Evolutionary conservation across 1,140 invertebrate species (phyloP), one percentile per base, ranked within the genome.

Genomic region (Tyrophagus putrescentiae): DNA sequence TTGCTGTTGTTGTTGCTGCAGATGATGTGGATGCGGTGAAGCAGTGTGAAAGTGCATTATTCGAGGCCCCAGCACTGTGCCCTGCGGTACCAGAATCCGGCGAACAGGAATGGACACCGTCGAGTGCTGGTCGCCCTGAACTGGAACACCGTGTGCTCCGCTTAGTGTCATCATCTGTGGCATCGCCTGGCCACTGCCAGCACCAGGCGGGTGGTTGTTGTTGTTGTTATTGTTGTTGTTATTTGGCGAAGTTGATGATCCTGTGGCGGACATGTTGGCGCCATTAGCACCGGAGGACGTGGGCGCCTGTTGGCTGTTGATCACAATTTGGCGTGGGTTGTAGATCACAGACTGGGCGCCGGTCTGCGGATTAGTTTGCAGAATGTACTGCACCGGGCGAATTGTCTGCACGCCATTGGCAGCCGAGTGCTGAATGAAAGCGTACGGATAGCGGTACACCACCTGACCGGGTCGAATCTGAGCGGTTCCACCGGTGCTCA

Each of bases 71-170:
- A 60, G 31, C 21, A 29, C 5, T 18, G 21, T 36, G 27, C 52
- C 52, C 39, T 54, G 52, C 25, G 52, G 52, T 5, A 54, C 25
- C n/a, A 54, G 16, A 18, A 54, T 54, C n/a, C 52, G 52, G n/a
- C 52, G 25, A 54, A 54, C 31, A 31, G 52, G 52, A 27, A 54
- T 48, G 31, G 27, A 23, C 25, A 54, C 25, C 25, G 52, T n/a
- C 3, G 13, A 16, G 48, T 52, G n/a, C n/a, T n/a, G n/a, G n/a
- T n/a, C n/a, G n/a, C n/a, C n/a, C n/a, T n/a, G n/a, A n/a, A n/a
- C n/a, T n/a, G n/a, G n/a, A n/a, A n/a, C 2, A 52, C 1, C 9
- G 23, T 52, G 13, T 52, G 45, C 45, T 13, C 6, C 7, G 45
- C 6, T 29, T 6, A 29, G 23, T 48, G 45, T 48, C 6, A 21